Evolutionary conservation across 2,888 invertebrate species (phyloP).

Genomic region (Seira musarum): DNA sequence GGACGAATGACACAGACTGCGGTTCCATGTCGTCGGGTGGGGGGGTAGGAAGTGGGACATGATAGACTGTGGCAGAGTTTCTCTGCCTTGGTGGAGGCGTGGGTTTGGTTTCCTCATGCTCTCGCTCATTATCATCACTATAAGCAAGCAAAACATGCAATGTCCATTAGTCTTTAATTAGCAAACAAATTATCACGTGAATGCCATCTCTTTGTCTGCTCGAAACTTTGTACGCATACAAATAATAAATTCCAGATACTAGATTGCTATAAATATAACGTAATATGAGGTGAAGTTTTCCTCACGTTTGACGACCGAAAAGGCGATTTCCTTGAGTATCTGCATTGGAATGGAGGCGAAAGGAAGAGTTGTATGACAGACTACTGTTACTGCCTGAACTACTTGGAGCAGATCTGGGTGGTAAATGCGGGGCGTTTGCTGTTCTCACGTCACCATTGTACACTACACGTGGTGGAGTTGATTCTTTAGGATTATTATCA

Average conservation of each 20-base stretch:
- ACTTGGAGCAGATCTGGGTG: conserved; percentile 32
- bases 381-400: conserved; percentile 41
- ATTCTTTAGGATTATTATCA: conserved; percentile 42
- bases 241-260: neutral
- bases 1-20: conserved; percentile 87
- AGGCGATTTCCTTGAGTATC: conserved; percentile 69
- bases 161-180: too few relatives aligned
- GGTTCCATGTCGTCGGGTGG: conserved; percentile 92
- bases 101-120: conserved; percentile 58
- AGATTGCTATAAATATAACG: neutral
- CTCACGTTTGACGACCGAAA: conserved; percentile 62
- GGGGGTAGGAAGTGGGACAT: conserved; percentile 79
- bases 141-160: conserved; percentile 9
- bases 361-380: conserved; percentile 58
- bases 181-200: too few relatives aligned
- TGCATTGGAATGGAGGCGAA: conserved; percentile 68
- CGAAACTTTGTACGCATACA: neutral
- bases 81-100: conserved; percentile 68
- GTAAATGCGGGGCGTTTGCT: conserved; percentile 51
- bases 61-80: conserved; percentile 72
- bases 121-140: conserved; percentile 57
- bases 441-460: conserved; percentile 68
- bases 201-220: neutral
- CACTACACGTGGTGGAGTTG: conserved; percentile 51
- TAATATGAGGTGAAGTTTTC: neutral